Percentiles rank a stretch among this genome's conserved stretches.
phyloP scores from a whole-genome alignment of 2,113 vertebrate genomes.

The Caretta caretta region DNA sequence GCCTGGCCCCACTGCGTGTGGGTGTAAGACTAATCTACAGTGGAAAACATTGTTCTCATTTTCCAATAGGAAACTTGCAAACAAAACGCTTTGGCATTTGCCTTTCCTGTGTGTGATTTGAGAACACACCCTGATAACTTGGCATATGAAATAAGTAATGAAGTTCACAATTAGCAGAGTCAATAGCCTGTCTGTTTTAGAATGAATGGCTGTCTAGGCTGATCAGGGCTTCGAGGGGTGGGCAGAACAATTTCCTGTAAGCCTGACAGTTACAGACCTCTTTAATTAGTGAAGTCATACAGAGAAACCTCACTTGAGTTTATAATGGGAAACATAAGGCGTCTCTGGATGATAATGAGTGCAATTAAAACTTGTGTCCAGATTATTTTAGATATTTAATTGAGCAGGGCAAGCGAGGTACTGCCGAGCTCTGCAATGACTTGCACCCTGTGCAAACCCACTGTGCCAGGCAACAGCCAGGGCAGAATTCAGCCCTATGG shows the following conservation, averaged over 20 bases:
- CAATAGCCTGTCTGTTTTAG: constrained; percentile 55
- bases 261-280: constrained; percentile 15
- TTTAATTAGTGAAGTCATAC: constrained; percentile 55
- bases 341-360: constrained; percentile 14
- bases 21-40: not conserved
- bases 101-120: not conserved
- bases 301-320: not conserved
- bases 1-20: not conserved
- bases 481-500: not conserved
- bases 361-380: constrained; percentile 28
- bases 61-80: not conserved
- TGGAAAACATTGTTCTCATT: constrained; percentile 22
- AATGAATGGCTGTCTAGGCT: constrained; percentile 37
- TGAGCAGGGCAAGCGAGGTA: not conserved
- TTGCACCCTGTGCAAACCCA: not conserved
- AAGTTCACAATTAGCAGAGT: not conserved
- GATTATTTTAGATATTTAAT: not conserved
- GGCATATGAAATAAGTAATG: not conserved
- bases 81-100: constrained; percentile 15
- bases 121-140: constrained; percentile 1
- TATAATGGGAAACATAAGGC: constrained; percentile 1
- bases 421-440: not conserved
- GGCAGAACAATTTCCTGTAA: constrained; percentile 16
- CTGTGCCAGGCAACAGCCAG: not conserved
- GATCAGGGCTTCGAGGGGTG: constrained; percentile 22